Evolutionary conservation across 2,797 vertebrate species (phyloP), one percentile per base, ranked within the genome.

Genomic region (Mustela erminea): DNA sequence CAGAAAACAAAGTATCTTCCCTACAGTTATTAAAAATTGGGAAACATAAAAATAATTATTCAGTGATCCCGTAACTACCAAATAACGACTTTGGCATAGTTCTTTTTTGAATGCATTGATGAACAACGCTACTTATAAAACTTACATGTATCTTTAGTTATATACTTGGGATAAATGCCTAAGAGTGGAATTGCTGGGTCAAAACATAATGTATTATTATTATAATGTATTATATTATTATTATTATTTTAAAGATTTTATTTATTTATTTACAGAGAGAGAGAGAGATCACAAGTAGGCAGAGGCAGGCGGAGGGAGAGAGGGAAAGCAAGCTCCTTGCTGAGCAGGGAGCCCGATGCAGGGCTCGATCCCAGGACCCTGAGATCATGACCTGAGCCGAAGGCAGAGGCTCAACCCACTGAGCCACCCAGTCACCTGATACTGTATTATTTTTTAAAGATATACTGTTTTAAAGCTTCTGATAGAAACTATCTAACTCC

Each of bases 401-500:
- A 54, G 52, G 52, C 52, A 18, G 5, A 54, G 52, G 52, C 52
- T 54, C 52, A 54, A 54, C 52, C 52, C 15, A 54, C 52, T 54
- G 52, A 54, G 15, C 52, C 17, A 54, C 17, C 52, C 52, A 54
- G 52, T 54, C 17, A 5, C 17, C 52, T 54, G 52, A 54, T n/a
- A 66, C 32, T n/a, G 32, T 66, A n/a, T 66, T 66, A n/a, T 46
- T 75, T 41, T 75, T 43, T 10, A 75, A 32, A 75, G 43, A 38
- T 1, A 80, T 1, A 0, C 10, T 6, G 7, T 70, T 89, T 94
- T 43, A 89, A 93, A 86, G 87, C 41, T 89, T 89, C 29, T 56
- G 35, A 90, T 93, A 93, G 14, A 83, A 95, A 89, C 56, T 38
- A 82, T 25, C 41, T 32, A 86, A 95, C 13, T 75, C 43, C 15